Conservation (phyloP, 35 echinoderm and acorn worm species). For the Stichopus chloronotus region DNA sequence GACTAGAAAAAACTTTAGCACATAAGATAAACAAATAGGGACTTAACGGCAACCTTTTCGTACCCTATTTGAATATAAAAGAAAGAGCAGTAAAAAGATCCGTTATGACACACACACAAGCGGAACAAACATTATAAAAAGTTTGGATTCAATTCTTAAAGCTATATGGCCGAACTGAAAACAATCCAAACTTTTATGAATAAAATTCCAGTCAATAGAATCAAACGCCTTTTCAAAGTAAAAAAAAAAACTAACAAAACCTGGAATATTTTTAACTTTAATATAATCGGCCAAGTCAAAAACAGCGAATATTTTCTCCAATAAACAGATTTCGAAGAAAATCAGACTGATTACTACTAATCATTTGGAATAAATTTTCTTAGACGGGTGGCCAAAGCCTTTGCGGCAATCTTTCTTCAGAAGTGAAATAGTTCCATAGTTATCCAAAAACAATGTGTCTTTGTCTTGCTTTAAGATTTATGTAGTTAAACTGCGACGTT, state of each 20-base stretch:
- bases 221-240: constrained; percentile 24
- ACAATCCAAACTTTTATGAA: too few relatives aligned
- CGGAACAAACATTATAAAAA: too few relatives aligned
- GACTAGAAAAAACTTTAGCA: too few relatives aligned
- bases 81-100: too few relatives aligned
- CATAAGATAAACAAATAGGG: too few relatives aligned
- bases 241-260: too few relatives aligned
- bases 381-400: not conserved
- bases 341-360: not conserved
- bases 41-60: too few relatives aligned
- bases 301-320: constrained; percentile 33
- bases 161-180: too few relatives aligned
- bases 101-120: too few relatives aligned
- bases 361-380: not conserved
- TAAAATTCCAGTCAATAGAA: constrained; percentile 15
- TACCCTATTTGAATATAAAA: too few relatives aligned
- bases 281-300: not conserved
- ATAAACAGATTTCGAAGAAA: constrained; percentile 24
- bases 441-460: not conserved
- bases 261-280: not conserved
- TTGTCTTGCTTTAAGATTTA: constrained; percentile 30
- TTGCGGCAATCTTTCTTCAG: not conserved
- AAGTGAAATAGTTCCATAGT: not conserved
- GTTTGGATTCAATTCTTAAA: too few relatives aligned
- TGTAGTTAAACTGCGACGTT: constrained; percentile 9